Percentiles rank a stretch among this genome's conserved stretches.
Evolutionary conservation across 2,888 invertebrate genomes (phyloP).

Genomic region (Drosophila subsilvestris): DNA sequence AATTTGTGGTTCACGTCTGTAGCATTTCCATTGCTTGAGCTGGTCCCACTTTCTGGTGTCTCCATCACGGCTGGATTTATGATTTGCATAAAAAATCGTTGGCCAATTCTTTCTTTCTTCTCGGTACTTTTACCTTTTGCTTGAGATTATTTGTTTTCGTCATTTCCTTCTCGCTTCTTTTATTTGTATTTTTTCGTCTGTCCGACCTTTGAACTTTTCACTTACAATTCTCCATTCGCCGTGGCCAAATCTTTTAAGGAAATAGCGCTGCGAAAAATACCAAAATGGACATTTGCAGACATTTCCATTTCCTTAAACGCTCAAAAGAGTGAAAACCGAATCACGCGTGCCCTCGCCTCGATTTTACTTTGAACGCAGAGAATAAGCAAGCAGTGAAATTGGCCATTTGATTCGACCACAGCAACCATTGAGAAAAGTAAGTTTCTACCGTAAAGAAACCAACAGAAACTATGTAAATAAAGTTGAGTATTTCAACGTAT

Average conservation of each 20-base stretch:
- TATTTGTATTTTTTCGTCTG: conserved; percentile 73
- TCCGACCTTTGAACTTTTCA: conserved; percentile 69
- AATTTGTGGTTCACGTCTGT: conserved; percentile 62
- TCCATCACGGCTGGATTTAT: conserved; percentile 73
- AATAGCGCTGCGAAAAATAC: conserved; percentile 54
- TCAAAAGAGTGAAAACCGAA: conserved; percentile 74
- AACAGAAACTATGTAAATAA: too few relatives aligned
- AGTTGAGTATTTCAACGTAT: too few relatives aligned
- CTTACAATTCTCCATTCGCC: conserved; percentile 44
- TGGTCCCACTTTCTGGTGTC: conserved; percentile 33
- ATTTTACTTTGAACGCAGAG: conserved; percentile 17
- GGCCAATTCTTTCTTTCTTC: conserved; percentile 64
- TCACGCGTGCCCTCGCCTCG: conserved; percentile 68
- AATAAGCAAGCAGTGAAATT: not conserved
- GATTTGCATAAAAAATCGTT: conserved; percentile 79
- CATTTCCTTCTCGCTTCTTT: conserved; percentile 26
- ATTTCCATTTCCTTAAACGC: conserved; percentile 79
- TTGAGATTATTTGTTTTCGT: conserved; percentile 49
- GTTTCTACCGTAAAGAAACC: not conserved
- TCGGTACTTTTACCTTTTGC: conserved; percentile 76
- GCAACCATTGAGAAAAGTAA: not conserved
- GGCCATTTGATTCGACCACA: not conserved
- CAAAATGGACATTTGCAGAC: conserved; percentile 79
- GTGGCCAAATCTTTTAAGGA: conserved; percentile 59
- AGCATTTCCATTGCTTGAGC: conserved; percentile 35